Evolutionary conservation across 2,797 vertebrate species (phyloP).

Genomic region (Mormyrops boulengeri): DNA sequence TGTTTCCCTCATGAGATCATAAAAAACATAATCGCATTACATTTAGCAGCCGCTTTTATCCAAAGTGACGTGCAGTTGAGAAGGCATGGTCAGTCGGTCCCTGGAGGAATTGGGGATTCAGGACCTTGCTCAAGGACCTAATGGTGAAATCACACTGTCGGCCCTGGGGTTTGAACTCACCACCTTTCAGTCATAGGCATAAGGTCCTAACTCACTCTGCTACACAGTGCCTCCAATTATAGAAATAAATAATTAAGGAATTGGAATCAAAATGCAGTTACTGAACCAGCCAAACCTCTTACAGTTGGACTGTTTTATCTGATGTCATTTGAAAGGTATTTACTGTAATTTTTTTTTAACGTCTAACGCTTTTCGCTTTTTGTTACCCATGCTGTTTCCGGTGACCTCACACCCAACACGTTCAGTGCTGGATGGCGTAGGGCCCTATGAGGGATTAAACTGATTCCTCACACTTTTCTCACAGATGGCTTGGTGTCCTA

Average conservation of each 20-base stretch:
- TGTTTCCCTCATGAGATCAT: background rate
- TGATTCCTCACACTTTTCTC: constrained; percentile 10
- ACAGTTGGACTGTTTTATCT: background rate
- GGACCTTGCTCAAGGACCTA: background rate
- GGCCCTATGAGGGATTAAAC: background rate
- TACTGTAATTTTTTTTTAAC: background rate
- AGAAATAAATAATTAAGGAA: background rate
- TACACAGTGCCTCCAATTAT: background rate
- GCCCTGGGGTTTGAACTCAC: background rate
- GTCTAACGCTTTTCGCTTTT: background rate
- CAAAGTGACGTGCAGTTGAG: background rate
- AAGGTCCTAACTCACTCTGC: background rate
- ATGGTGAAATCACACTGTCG: background rate
- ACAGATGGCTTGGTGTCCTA: constrained; percentile 93
- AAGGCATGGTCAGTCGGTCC: background rate
- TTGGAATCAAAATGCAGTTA: background rate
- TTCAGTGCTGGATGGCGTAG: background rate
- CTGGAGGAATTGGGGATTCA: background rate
- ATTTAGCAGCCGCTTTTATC: background rate
- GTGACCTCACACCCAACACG: background rate
- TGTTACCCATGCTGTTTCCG: background rate
- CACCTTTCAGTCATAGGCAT: background rate
- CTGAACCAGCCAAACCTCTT: background rate
- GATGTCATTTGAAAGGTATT: background rate
- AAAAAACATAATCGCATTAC: background rate